Evolutionary conservation across 2,113 vertebrate genomes (phyloP).

Genomic region (Heliornis fulica): DNA sequence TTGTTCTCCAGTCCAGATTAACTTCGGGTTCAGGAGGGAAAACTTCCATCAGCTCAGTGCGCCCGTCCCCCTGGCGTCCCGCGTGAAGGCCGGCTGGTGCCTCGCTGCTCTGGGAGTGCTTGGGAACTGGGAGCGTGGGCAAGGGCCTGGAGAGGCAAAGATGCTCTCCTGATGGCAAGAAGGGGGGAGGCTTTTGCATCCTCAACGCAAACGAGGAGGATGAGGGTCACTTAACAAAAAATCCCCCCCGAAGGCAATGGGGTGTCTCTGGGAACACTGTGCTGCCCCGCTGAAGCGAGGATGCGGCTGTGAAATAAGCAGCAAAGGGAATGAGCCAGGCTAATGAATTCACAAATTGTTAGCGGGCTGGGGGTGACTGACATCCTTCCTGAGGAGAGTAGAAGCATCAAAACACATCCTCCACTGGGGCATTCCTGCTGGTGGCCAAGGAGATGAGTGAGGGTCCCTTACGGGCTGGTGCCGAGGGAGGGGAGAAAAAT

Average conservation of each 20-base stretch:
- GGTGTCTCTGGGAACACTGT: not conserved
- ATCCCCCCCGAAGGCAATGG: not conserved
- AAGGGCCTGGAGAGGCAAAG: not conserved
- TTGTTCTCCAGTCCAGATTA: slow-evolving; percentile 87
- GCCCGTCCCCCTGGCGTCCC: not conserved
- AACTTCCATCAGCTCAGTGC: not conserved
- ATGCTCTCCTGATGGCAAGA: not conserved
- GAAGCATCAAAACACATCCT: not conserved
- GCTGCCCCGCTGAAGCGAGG: accelerated
- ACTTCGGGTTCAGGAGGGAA: slow-evolving; percentile 45
- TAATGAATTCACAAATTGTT: not conserved
- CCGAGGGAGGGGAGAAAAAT: not conserved
- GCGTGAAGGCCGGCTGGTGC: not conserved
- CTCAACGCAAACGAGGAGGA: not conserved
- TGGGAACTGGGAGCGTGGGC: not conserved
- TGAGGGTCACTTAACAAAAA: not conserved
- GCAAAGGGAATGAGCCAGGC: not conserved
- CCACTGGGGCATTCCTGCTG: not conserved
- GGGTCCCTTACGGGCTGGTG: not conserved
- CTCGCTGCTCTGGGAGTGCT: too few species aligned
- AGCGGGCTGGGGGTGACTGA: not conserved
- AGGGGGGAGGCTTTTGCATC: not conserved
- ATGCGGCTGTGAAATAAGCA: not conserved
- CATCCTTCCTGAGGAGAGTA: not conserved
- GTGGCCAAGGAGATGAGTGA: not conserved